Evolutionary conservation across 2,888 invertebrate species (phyloP).

Genomic region (Neria commutata): DNA sequence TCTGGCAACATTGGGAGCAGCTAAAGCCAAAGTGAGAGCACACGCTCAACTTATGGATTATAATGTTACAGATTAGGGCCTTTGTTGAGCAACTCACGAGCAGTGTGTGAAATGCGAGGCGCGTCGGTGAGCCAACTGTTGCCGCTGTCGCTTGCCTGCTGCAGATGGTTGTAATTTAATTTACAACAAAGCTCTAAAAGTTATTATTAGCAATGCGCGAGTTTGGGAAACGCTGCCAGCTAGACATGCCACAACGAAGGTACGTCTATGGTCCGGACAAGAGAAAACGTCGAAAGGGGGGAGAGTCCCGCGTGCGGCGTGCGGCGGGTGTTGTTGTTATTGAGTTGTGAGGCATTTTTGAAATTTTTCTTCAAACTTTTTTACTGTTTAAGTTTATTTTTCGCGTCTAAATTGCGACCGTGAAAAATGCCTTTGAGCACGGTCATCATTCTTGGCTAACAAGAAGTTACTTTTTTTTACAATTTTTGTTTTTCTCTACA

Average conservation of each 20-base stretch:
- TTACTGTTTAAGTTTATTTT: not conserved
- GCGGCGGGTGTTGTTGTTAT: not conserved
- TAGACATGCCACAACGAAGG: not conserved
- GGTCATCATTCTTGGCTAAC: too few species aligned
- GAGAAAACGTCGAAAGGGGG: not conserved
- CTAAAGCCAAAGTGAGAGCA: constrained; percentile 19
- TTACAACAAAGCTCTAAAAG: constrained; percentile 41
- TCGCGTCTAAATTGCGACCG: not conserved
- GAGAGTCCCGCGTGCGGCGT: not conserved
- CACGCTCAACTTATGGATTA: constrained; percentile 36
- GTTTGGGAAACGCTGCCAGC: not conserved
- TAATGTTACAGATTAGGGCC: constrained; percentile 46
- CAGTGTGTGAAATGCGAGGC: not conserved
- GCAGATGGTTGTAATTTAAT: constrained; percentile 45
- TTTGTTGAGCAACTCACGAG: constrained; percentile 20
- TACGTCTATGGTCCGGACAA: too few species aligned
- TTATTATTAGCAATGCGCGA: constrained; percentile 22
- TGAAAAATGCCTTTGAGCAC: too few species aligned
- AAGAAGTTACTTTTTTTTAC: not conserved
- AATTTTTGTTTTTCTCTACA: not conserved
- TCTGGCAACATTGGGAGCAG: too few species aligned
- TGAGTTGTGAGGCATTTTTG: not conserved
- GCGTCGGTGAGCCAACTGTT: not conserved
- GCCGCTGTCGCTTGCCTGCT: not conserved
- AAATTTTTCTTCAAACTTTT: not conserved